These are phyloP conservation scores for Ophonus ardosiacus DNA, from an alignment of 2,888 invertebrate species.

Conservation along the genomic window DNA sequence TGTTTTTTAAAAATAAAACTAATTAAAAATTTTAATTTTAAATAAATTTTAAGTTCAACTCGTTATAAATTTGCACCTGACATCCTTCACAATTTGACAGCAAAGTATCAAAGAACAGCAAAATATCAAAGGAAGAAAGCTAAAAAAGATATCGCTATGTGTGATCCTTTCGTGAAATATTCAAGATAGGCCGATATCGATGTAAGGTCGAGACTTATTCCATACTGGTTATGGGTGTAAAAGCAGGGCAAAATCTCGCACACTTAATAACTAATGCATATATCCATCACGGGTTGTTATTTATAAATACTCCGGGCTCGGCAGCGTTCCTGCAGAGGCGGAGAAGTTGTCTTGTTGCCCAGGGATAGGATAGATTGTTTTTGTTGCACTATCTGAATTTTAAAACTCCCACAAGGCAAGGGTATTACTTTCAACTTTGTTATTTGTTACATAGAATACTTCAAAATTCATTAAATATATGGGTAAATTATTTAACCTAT, in stretches of 20 bases:
- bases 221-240: neutral
- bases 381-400: neutral
- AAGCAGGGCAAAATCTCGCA: neutral
- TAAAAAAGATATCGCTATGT: neutral
- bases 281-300: conserved; percentile 19
- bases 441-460: too few species aligned
- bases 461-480: too few species aligned
- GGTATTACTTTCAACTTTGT: too few species aligned
- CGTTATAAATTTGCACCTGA: too few species aligned
- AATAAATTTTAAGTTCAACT: too few species aligned
- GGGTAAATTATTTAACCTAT: too few species aligned
- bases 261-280: conserved; percentile 15
- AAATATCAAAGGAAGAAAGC: neutral
- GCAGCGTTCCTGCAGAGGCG: neutral
- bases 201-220: neutral
- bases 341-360: neutral
- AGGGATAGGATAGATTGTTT: neutral
- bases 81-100: too few species aligned
- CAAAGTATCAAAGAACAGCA: neutral
- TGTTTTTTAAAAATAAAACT: too few species aligned
- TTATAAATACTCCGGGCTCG: conserved; percentile 5
- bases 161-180: neutral
- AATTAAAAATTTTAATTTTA: too few species aligned
- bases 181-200: neutral
- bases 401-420: neutral